phyloP scores from a whole-genome alignment of 2,113 vertebrate genomes.

The Nerophis lumbriciformis region DNA sequence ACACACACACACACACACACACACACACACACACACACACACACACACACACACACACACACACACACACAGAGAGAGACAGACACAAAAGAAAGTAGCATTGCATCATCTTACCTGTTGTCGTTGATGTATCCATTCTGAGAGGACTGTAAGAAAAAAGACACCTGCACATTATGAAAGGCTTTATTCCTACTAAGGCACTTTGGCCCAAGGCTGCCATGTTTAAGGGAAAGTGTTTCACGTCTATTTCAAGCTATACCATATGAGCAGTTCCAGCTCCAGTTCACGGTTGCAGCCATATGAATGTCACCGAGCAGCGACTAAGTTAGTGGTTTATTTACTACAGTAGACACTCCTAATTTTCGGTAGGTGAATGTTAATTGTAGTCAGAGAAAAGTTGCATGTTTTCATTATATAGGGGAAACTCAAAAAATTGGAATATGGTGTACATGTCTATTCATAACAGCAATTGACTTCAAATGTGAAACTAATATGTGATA shows the following conservation, averaged over 20 bases:
- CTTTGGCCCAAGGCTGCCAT: neutral
- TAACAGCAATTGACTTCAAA: no score
- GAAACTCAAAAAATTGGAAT: no score
- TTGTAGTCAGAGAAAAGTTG: no score
- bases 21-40: constrained; percentile 19
- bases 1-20: constrained; percentile 11
- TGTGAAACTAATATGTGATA: no score
- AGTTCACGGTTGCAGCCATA: no score
- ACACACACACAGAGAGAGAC: constrained; percentile 17
- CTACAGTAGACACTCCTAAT: no score
- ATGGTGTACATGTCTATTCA: no score
- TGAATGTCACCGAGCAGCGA: no score
- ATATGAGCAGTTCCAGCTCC: no score
- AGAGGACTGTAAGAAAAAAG: constrained; percentile 83
- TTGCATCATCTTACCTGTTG: constrained; percentile 83
- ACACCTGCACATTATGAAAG: constrained; percentile 73
- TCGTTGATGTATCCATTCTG: constrained; percentile 96
- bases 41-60: constrained; percentile 11
- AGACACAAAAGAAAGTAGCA: constrained; percentile 5
- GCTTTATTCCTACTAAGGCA: constrained; percentile 31
- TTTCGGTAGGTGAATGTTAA: no score
- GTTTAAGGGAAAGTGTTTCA: neutral
- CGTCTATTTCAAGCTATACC: neutral
- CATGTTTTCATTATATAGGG: no score
- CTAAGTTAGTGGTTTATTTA: no score